phyloP scores from a whole-genome alignment of 2,888 invertebrate genomes.

The Lagria hirta region DNA sequence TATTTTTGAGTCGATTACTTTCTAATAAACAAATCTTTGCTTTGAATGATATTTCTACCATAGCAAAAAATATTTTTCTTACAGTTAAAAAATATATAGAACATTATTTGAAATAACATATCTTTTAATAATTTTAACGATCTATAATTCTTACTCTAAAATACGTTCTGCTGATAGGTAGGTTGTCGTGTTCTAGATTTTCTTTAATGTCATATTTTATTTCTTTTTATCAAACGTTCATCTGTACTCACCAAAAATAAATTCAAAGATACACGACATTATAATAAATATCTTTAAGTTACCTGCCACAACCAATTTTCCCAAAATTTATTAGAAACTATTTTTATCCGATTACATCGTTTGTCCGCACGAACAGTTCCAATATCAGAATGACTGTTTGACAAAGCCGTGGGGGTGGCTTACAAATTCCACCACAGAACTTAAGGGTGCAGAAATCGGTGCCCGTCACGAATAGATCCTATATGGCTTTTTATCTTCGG shows the following conservation, averaged over 20 bases:
- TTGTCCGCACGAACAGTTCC: conserved; percentile 22
- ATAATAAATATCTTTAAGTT: conserved; percentile 7
- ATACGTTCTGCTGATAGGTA: no score
- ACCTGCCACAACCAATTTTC: conserved; percentile 13
- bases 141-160: no score
- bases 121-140: no score
- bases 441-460: conserved; percentile 23
- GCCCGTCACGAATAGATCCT: conserved; percentile 36
- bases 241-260: conserved; percentile 23
- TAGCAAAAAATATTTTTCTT: no score
- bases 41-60: no score
- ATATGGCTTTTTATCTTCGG: conserved; percentile 27
- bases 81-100: no score
- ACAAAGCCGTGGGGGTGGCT: conserved; percentile 10
- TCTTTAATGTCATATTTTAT: no score
- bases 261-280: conserved; percentile 8
- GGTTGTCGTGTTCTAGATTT: no score
- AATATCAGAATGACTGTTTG: conserved; percentile 22
- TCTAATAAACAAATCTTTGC: no score
- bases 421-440: conserved; percentile 15
- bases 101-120: no score
- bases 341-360: conserved; percentile 18
- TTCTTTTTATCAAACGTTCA: no score
- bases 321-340: conserved; percentile 22
- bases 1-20: no score